A percentile compares a stretch with the other conserved stretches of the same genome.
phyloP scores from a whole-genome alignment of 2,888 invertebrate genomes.

The Caradrina kadenii region DNA sequence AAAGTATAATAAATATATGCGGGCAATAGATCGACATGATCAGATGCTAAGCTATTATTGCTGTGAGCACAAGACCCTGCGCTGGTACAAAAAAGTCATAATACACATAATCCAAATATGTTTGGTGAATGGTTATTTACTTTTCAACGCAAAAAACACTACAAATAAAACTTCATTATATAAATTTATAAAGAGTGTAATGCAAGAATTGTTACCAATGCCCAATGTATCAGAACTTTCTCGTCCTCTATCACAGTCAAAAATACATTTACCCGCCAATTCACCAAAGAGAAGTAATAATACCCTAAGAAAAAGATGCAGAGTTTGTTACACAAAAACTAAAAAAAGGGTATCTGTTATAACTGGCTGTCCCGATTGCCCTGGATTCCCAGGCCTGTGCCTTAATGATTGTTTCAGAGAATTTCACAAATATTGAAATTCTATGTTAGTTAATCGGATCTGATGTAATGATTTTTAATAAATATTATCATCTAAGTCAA shows the following conservation, averaged over 20 bases:
- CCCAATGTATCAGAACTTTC: slow-evolving; percentile 44
- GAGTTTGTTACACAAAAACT: slow-evolving; percentile 47
- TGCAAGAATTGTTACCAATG: slow-evolving; percentile 45
- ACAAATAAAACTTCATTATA: slow-evolving; percentile 45
- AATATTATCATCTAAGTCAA: slow-evolving; percentile 44
- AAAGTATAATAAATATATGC: slow-evolving; percentile 58
- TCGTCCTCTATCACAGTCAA: slow-evolving; percentile 43
- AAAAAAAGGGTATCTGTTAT: slow-evolving; percentile 41
- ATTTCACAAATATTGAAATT: slow-evolving; percentile 46
- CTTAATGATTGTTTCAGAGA: slow-evolving; percentile 44
- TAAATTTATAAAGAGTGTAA: slow-evolving; percentile 41
- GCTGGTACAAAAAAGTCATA: slow-evolving; percentile 56
- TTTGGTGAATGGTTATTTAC: slow-evolving; percentile 34
- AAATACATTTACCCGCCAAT: slow-evolving; percentile 48
- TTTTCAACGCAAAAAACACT: slow-evolving; percentile 42
- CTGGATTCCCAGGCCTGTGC: slow-evolving; percentile 48
- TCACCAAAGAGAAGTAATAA: slow-evolving; percentile 44
- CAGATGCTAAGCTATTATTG: slow-evolving; percentile 53
- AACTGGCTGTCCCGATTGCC: slow-evolving; percentile 49
- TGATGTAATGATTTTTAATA: slow-evolving; percentile 48
- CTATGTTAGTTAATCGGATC: slow-evolving; percentile 43
- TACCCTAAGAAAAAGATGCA: slow-evolving; percentile 48
- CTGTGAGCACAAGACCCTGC: slow-evolving; percentile 48
- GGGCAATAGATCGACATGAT: slow-evolving; percentile 52
- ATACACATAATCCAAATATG: slow-evolving; percentile 50